Evolutionary conservation across 2,113 vertebrate genomes (phyloP).

Genomic region (Regulus satrapa): DNA sequence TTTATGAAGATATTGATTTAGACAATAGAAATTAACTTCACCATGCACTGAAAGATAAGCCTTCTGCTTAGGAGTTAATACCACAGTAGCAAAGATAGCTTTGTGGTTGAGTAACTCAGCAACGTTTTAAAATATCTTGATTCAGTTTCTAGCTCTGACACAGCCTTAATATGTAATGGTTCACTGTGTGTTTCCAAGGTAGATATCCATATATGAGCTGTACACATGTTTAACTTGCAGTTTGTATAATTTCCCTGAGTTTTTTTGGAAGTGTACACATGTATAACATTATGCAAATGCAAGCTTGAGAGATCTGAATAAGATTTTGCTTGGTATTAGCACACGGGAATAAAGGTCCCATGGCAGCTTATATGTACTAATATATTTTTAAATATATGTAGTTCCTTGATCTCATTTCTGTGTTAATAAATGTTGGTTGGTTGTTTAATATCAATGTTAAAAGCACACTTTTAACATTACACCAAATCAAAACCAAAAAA

Average conservation of each 20-base stretch:
- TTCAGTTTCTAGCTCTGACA: neutral
- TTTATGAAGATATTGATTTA: neutral
- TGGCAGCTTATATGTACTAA: neutral
- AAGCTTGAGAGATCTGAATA: neutral
- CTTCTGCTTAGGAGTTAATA: neutral
- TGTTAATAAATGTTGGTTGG: neutral
- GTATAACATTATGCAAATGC: neutral
- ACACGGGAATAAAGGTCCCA: neutral
- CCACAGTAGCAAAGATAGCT: neutral
- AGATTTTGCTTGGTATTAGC: neutral
- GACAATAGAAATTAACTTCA: neutral
- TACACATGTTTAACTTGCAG: neutral
- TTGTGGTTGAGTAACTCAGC: neutral
- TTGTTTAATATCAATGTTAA: neutral
- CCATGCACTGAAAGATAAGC: neutral
- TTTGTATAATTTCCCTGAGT: neutral
- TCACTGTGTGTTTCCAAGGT: neutral
- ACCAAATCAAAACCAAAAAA: neutral
- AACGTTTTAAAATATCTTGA: neutral
- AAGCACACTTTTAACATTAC: neutral
- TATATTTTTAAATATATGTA: neutral
- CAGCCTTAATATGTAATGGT: neutral
- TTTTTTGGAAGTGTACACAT: neutral
- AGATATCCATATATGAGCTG: neutral
- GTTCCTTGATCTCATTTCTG: neutral